These are phyloP conservation scores for Epizoanthus ramosus DNA, from an alignment of 92 coral and sea anemone genomes.

Conservation along the genomic window DNA sequence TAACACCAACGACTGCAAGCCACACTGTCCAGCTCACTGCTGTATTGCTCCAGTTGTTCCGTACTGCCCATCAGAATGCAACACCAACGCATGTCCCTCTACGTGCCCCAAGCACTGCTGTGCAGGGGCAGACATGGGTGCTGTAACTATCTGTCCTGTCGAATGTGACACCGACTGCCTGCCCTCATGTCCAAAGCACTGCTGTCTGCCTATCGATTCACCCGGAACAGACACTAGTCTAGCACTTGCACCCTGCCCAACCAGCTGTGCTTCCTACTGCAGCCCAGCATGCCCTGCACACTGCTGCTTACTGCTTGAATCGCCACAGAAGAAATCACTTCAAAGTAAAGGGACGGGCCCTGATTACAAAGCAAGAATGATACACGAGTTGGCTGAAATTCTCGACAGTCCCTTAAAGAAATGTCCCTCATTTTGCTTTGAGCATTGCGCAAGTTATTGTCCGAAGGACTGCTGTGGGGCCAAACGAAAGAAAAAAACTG, in stretches of 20 bases:
- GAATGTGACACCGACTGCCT: constrained; percentile 14
- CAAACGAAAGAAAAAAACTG: constrained; percentile 26
- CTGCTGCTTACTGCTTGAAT: constrained; percentile 8
- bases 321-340: constrained; percentile 29
- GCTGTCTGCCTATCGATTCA: not conserved
- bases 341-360: not conserved
- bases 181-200: constrained; percentile 34
- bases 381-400: constrained; percentile 15
- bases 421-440: constrained; percentile 34
- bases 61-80: too few species aligned
- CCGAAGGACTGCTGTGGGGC: constrained; percentile 26
- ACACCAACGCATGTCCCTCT: not conserved
- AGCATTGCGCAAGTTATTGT: constrained; percentile 28
- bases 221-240: not conserved
- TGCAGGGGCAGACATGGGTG: not conserved
- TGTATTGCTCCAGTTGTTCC: not conserved
- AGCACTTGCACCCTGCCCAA: constrained; percentile 17
- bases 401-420: constrained; percentile 21
- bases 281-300: constrained; percentile 3
- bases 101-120: constrained; percentile 28
- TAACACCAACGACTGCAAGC: constrained; percentile 12
- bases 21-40: constrained; percentile 26
- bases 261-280: constrained; percentile 1
- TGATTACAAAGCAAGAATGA: not conserved
- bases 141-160: not conserved